phyloP scores from a whole-genome alignment of 2,797 vertebrate species.

The Hyperoplus lanceolatus region DNA sequence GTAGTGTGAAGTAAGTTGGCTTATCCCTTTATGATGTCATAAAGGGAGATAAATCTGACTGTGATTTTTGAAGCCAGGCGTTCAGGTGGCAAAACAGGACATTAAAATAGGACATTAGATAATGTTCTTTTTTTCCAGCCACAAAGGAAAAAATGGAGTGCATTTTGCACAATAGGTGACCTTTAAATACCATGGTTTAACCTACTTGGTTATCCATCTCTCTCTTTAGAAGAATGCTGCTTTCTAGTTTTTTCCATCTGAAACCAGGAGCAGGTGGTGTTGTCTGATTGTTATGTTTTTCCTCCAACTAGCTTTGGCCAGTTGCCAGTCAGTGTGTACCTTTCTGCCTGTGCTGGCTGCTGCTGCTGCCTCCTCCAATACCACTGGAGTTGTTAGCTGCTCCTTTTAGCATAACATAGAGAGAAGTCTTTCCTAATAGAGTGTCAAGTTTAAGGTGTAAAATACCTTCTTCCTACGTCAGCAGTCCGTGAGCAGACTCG shows the following conservation, averaged over 20 bases:
- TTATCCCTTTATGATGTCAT: too few species aligned
- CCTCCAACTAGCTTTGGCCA: neutral
- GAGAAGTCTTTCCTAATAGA: slow-evolving; percentile 5
- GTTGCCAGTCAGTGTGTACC: neutral
- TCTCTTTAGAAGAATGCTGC: neutral
- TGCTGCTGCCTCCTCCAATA: neutral
- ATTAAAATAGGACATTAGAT: too few species aligned
- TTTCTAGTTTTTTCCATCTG: neutral
- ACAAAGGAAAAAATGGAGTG: too few species aligned
- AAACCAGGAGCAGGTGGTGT: slow-evolving; percentile 18
- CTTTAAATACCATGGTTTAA: neutral
- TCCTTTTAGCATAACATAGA: slow-evolving; percentile 3
- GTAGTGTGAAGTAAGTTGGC: too few species aligned
- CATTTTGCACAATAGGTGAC: too few species aligned
- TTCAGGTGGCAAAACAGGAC: too few species aligned
- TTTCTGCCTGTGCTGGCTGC: neutral
- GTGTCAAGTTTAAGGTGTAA: neutral
- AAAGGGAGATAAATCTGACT: too few species aligned
- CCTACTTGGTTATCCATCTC: neutral
- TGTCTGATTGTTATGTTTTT: slow-evolving; percentile 8
- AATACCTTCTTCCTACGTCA: slow-evolving; percentile 4
- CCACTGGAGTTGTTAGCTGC: neutral
- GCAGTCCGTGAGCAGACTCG: slow-evolving; percentile 14
- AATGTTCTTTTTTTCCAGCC: too few species aligned
- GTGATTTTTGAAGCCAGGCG: too few species aligned